Evolutionary conservation across 2,797 vertebrate species (phyloP).

Genomic region (Tarsius wallacei): DNA sequence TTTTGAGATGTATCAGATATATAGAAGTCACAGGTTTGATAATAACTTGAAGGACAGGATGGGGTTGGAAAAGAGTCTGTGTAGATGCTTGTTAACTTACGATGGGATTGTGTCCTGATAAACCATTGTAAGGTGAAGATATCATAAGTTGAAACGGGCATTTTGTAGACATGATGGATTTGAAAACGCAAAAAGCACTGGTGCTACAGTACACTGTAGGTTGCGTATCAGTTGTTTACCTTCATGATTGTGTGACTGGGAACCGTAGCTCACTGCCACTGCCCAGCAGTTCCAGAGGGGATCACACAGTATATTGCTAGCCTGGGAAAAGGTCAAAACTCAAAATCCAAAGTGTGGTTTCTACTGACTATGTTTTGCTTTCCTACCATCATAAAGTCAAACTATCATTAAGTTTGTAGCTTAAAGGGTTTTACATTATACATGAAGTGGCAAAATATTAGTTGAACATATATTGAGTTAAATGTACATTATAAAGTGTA

Average conservation of each 20-base stretch:
- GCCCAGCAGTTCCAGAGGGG: not conserved
- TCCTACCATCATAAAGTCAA: not conserved
- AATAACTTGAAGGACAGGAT: conserved; percentile 3
- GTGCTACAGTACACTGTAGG: not conserved
- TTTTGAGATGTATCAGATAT: conserved; percentile 55
- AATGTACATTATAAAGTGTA: not conserved
- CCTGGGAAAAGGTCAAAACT: not conserved
- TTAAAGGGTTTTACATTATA: not conserved
- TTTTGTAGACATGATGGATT: not conserved
- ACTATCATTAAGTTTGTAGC: not conserved
- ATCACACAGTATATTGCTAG: not conserved
- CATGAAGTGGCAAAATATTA: not conserved
- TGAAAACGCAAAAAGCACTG: not conserved
- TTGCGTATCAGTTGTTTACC: not conserved
- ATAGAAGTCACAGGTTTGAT: conserved; percentile 21
- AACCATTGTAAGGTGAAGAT: not conserved
- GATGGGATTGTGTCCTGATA: not conserved
- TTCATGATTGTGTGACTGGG: not conserved
- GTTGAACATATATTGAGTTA: conserved; percentile 50
- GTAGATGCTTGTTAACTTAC: not conserved
- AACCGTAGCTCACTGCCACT: not conserved
- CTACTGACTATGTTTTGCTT: not conserved
- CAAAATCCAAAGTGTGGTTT: not conserved
- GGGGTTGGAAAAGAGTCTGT: not conserved
- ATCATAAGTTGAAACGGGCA: not conserved